Percentiles rank a stretch among this genome's conserved stretches.
phyloP scores from a whole-genome alignment of 2,797 vertebrate genomes.

The Fistularia tabacaria region DNA sequence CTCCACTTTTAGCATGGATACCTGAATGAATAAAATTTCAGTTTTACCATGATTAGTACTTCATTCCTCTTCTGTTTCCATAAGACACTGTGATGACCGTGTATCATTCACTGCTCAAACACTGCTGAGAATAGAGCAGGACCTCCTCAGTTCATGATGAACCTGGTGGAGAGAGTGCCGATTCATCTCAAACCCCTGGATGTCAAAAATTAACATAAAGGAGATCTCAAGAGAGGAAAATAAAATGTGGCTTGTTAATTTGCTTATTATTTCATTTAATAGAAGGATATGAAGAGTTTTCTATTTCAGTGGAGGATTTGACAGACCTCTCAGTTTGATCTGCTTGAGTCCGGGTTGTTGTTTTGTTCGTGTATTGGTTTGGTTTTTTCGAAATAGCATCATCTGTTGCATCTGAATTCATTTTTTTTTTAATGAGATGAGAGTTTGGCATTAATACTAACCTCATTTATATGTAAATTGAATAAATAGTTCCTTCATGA shows the following conservation, averaged over 20 bases:
- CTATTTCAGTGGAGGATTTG: constrained; percentile 42
- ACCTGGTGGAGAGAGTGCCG: constrained; percentile 44
- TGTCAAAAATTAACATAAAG: constrained; percentile 62
- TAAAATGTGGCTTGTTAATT: constrained; percentile 42
- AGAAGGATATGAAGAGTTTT: constrained; percentile 42
- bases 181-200: constrained; percentile 54
- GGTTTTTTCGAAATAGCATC: constrained; percentile 41
- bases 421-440: constrained; percentile 55
- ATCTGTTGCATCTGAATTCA: constrained; percentile 67
- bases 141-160: constrained; percentile 41
- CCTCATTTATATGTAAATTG: constrained; percentile 69
- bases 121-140: neutral
- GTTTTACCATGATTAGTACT: neutral
- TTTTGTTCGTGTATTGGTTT: constrained; percentile 49
- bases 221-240: constrained; percentile 21
- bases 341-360: neutral
- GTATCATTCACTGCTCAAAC: neutral
- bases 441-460: constrained; percentile 44
- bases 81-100: neutral
- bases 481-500: constrained; percentile 48
- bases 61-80: neutral
- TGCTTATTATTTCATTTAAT: constrained; percentile 31
- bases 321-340: constrained; percentile 33
- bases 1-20: neutral
- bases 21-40: no score